Evolutionary conservation across 2,113 vertebrate genomes (phyloP).

Genomic region (Herpailurus yagouaroundi): DNA sequence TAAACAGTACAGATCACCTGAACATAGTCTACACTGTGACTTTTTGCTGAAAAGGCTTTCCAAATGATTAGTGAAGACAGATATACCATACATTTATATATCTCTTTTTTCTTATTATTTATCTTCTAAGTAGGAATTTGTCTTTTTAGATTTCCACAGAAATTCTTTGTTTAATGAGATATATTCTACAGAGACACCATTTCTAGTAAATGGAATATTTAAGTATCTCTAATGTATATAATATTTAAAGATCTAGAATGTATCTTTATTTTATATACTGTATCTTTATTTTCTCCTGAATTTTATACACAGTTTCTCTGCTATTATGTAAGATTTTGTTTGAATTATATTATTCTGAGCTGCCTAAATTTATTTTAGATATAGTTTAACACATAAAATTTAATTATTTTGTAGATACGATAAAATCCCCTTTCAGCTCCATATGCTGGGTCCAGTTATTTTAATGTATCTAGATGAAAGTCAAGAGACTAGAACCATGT

Average conservation of each 20-base stretch:
- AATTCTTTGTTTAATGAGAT: neutral
- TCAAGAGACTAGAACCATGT: neutral
- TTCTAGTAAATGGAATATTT: slow-evolving; percentile 4
- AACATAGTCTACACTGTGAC: neutral
- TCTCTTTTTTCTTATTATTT: neutral
- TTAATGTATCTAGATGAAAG: neutral
- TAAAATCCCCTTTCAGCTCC: neutral
- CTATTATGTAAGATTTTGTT: neutral
- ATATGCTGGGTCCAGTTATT: neutral
- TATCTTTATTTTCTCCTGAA: slow-evolving; percentile 45
- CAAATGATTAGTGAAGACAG: neutral
- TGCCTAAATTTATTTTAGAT: neutral
- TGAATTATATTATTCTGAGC: neutral
- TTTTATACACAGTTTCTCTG: neutral
- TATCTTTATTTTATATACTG: slow-evolving; percentile 18
- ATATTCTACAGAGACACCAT: neutral
- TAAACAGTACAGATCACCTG: neutral
- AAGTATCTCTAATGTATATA: neutral
- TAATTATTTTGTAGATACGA: slow-evolving; percentile 7
- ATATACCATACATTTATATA: neutral
- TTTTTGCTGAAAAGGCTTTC: neutral
- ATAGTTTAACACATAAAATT: neutral
- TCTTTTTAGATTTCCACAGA: neutral
- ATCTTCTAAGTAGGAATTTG: neutral
- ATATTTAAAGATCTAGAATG: neutral